Base-by-base conservation (phyloP, 2,113 vertebrate species). In the Dasyornis broadbenti region DNA sequence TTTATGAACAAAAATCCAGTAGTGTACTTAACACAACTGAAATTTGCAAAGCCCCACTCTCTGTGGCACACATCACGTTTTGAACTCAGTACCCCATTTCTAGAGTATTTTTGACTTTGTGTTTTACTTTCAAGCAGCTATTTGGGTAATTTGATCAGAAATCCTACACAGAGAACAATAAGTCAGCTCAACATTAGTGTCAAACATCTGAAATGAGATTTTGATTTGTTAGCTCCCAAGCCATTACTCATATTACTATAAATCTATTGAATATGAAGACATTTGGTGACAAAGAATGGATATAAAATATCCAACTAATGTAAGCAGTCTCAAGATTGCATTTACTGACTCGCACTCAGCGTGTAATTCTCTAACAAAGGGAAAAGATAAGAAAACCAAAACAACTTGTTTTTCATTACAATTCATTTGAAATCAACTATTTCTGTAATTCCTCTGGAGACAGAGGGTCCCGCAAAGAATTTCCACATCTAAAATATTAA, bases 191-290 rank as follows among this genome's bases (percentile, higher is more conserved):
- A 95, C 97, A 98, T 98, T 98, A 98, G 96, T 97, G 97, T 98
- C 98, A 98, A 97, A 97, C 96, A 96, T 98, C 96, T 94, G 96
- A 98, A 98, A 99, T 98, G 98, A 99, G 98, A 98, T 98, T 98
- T 98, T 99, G 98, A 99, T 99, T 98, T 99, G 98, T 98, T 98
- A 97, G 95, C 94, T 97, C 96, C 97, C 95, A 89, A 96, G 81
- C 97, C 89, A 97, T 98, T 98, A 98, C 96, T 98, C 96, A 97
- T 90, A 97, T 97, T 98, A 98, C 95, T 98, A 98, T 98, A 97
- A 98, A 98, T 98, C 97, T 72, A 87, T 86, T 92, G 94, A 97
- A 96, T 97, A 98, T 92, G 97, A 98, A 98, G 98, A 98, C 97
- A 94, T 98, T 89, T 96, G 95, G 93, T 95, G 97, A 92, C 82